These are phyloP conservation scores for Heterodera carotae DNA, from an alignment of 1,140 invertebrate species.

Conservation along the genomic window DNA sequence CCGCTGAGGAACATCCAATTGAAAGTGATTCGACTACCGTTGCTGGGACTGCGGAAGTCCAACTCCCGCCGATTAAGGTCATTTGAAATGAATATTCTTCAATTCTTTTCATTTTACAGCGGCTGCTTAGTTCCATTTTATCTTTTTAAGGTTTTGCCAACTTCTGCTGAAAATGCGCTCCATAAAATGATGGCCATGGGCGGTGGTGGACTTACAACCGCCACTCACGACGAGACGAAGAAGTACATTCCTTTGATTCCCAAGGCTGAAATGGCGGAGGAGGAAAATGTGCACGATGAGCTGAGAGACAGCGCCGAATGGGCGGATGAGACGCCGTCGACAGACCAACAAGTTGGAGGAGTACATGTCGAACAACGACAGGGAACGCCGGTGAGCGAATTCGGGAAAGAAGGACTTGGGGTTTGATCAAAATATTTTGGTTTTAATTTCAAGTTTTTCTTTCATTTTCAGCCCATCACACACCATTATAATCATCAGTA, in stretches of 20 bases:
- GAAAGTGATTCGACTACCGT: neutral
- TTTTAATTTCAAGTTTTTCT: no score
- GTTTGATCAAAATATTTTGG: no score
- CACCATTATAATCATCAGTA: slow-evolving; percentile 15
- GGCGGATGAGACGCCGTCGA: neutral
- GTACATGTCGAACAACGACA: neutral
- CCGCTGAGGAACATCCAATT: neutral
- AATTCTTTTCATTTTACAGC: neutral
- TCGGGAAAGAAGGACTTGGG: no score
- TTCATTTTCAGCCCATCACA: neutral
- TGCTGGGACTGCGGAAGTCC: neutral
- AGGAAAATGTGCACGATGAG: slow-evolving; percentile 7
- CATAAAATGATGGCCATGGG: neutral
- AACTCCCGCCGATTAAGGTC: slow-evolving; percentile 4
- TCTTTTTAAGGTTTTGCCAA: slow-evolving; percentile 23
- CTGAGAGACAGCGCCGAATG: neutral
- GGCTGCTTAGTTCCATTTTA: no score
- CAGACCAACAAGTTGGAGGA: neutral
- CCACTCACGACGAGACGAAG: neutral
- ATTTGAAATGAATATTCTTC: neutral
- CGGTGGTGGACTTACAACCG: no score
- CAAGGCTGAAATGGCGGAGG: neutral
- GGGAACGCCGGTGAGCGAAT: no score
- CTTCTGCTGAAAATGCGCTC: neutral
- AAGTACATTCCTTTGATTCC: neutral